Evolutionary conservation across 2,888 invertebrate species (phyloP).

Genomic region (Lissocephala sabroskyi): DNA sequence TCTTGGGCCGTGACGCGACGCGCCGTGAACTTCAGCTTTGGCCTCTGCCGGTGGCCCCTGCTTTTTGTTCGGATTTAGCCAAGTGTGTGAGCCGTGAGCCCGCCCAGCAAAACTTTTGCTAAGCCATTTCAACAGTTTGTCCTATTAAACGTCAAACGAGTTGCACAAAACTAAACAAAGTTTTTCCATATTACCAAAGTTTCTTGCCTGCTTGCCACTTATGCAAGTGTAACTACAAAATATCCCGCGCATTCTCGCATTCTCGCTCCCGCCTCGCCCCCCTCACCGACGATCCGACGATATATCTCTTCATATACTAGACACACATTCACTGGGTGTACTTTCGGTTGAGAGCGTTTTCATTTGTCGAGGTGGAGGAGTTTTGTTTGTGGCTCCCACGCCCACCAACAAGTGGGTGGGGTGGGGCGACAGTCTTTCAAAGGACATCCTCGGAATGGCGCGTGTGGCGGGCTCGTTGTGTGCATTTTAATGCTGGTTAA

Average conservation of each 20-base stretch:
- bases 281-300: too few relatives aligned
- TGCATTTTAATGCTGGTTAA: too few relatives aligned
- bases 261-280: too few relatives aligned
- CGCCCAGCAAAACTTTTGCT: constrained; percentile 32
- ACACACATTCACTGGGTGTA: not conserved
- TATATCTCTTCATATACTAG: not conserved
- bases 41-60: too few relatives aligned
- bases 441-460: constrained; percentile 1
- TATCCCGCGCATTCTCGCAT: too few relatives aligned
- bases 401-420: constrained; percentile 43
- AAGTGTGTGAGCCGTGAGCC: constrained; percentile 16
- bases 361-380: too few relatives aligned
- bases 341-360: not conserved
- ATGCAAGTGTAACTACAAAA: constrained; percentile 10
- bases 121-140: constrained; percentile 28
- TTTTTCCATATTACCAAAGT: constrained; percentile 55
- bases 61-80: too few relatives aligned
- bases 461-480: not conserved
- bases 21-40: too few relatives aligned
- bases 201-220: constrained; percentile 35
- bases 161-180: constrained; percentile 20
- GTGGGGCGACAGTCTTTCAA: constrained; percentile 45
- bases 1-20: too few relatives aligned
- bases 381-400: not conserved
- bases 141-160: constrained; percentile 22